phyloP scores from a whole-genome alignment of 2,888 invertebrate species.

The Agrotis clavis region DNA sequence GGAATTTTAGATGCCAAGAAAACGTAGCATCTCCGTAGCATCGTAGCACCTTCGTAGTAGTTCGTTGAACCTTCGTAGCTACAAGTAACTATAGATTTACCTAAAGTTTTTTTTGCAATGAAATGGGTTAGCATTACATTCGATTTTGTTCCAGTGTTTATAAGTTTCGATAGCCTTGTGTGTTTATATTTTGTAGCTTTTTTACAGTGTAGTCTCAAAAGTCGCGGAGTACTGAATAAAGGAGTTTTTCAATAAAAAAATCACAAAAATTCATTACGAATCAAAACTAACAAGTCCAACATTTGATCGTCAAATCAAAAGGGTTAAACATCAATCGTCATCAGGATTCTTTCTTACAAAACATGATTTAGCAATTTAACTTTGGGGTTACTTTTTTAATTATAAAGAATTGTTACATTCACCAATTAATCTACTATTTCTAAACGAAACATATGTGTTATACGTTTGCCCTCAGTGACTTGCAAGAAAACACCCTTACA shows the following conservation, averaged over 20 bases:
- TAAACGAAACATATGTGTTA: conserved; percentile 67
- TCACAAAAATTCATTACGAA: background rate
- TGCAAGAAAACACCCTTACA: conserved; percentile 63
- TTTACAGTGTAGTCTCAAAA: no score
- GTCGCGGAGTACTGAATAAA: background rate
- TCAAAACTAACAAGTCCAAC: background rate
- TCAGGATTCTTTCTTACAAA: conserved; percentile 23
- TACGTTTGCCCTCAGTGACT: conserved; percentile 79
- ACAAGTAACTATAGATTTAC: background rate
- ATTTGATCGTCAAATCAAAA: conserved; percentile 21
- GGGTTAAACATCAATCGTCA: conserved; percentile 41
- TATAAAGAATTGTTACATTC: conserved; percentile 61
- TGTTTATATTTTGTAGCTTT: no score
- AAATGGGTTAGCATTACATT: background rate
- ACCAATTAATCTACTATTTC: conserved; percentile 62
- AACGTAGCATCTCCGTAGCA: conserved; percentile 35
- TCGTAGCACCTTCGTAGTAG: conserved; percentile 26
- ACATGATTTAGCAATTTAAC: conserved; percentile 48
- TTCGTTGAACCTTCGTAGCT: conserved; percentile 30
- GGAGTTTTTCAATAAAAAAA: background rate
- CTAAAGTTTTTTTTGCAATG: background rate
- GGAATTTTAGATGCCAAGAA: background rate
- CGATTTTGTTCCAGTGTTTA: background rate
- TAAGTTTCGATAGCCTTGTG: no score
- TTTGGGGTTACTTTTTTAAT: conserved; percentile 50